Conservation (phyloP, 2,113 vertebrate genomes). For the Panthera tigris region DNA sequence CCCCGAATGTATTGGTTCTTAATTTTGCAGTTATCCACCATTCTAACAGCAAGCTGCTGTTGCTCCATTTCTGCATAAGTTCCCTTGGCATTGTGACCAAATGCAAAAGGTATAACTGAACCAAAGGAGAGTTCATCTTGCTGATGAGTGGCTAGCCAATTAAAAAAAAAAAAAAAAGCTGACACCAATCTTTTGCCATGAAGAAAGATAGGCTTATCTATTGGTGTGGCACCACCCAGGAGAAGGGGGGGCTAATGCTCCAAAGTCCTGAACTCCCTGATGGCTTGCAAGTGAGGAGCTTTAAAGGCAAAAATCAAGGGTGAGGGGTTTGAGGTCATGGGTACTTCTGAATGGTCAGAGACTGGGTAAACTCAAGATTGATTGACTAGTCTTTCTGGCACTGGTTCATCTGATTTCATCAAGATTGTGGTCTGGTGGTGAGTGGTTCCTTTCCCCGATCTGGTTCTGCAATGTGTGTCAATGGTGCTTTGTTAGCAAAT, state of each 20-base stretch:
- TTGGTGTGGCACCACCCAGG: neutral
- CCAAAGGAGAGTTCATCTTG: neutral
- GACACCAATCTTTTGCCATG: neutral
- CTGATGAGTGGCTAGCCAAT: neutral
- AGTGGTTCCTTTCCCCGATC: neutral
- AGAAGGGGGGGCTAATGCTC: neutral
- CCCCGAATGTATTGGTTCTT: neutral
- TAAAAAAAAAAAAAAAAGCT: neutral
- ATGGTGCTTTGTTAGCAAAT: neutral
- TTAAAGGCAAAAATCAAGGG: neutral
- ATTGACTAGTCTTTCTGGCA: neutral
- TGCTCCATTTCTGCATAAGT: neutral
- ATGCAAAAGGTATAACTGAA: neutral
- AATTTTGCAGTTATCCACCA: neutral
- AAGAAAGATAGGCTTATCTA: neutral
- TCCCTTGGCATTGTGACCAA: neutral
- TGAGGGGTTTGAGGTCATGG: neutral
- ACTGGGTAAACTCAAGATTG: neutral
- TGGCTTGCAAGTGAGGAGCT: neutral
- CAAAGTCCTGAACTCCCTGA: neutral
- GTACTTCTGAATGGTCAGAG: neutral
- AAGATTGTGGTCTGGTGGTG: neutral
- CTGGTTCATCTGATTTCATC: neutral
- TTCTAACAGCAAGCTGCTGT: neutral
- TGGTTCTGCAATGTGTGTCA: neutral